These are phyloP conservation scores for Lordiphosa collinella DNA, from an alignment of 1,140 invertebrate species.

Conservation along the genomic window DNA sequence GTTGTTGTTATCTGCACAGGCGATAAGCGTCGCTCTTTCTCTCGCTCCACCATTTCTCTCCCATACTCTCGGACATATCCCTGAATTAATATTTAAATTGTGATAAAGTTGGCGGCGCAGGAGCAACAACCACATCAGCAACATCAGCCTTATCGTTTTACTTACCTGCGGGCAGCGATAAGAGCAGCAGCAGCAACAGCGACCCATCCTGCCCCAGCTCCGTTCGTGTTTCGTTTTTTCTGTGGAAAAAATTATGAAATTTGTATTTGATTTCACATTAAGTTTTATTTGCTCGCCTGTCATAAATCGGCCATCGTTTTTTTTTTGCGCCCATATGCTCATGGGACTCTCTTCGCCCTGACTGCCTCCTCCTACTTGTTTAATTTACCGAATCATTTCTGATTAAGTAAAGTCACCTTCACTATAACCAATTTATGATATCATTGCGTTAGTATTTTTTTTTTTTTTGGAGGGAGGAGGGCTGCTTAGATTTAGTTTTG, in stretches of 20 bases:
- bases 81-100: conserved; percentile 75
- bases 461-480: not conserved
- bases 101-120: conserved; percentile 50
- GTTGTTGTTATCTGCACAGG: conserved; percentile 6
- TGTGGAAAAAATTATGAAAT: conserved; percentile 49
- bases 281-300: conserved; percentile 47
- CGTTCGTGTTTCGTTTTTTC: conserved; percentile 10
- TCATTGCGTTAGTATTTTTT: not conserved
- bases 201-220: conserved; percentile 11
- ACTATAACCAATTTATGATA: conserved; percentile 8
- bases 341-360: conserved; percentile 18
- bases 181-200: conserved; percentile 13
- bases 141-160: conserved; percentile 5
- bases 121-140: conserved; percentile 23
- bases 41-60: conserved; percentile 11
- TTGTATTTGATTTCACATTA: conserved; percentile 71
- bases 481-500: not conserved
- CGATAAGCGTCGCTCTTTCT: conserved; percentile 8
- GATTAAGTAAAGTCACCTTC: conserved; percentile 40
- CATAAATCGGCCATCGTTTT: conserved; percentile 48
- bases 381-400: conserved; percentile 71
- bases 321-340: conserved; percentile 56
- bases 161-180: conserved; percentile 46
- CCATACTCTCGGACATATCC: conserved; percentile 34
- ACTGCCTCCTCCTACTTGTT: conserved; percentile 47